Evolutionary conservation across 2,888 invertebrate genomes (phyloP).

Genomic region (Pheosia tremula): DNA sequence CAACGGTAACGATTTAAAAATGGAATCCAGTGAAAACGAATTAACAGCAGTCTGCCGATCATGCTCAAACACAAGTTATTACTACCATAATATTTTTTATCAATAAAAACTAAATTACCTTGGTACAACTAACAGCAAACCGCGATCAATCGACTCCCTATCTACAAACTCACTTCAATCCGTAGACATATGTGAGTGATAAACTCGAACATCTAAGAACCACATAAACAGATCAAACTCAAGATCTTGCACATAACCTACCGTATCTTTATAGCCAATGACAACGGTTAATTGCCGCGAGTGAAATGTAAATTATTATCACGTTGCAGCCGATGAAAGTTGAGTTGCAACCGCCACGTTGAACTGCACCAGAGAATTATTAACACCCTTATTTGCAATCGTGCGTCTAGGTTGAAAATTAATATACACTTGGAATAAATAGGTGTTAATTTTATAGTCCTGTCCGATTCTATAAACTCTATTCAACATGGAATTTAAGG

Average conservation of each 20-base stretch:
- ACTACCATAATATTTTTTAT: too few relatives aligned
- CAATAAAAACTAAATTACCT: too few relatives aligned
- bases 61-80: too few relatives aligned
- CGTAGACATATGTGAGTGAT: constrained; percentile 37
- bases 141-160: too few relatives aligned
- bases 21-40: too few relatives aligned
- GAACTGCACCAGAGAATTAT: background rate
- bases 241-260: constrained; percentile 36
- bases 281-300: constrained; percentile 30
- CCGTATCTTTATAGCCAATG: constrained; percentile 35
- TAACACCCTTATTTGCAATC: background rate
- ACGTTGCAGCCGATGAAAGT: background rate
- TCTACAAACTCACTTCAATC: constrained; percentile 7
- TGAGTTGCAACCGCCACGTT: background rate
- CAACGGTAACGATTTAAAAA: too few relatives aligned
- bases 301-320: constrained; percentile 22
- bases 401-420: background rate
- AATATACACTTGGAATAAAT: too few relatives aligned
- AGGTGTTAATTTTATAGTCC: too few relatives aligned
- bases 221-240: constrained; percentile 35
- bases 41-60: too few relatives aligned
- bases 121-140: background rate
- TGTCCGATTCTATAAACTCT: too few relatives aligned
- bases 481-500: too few relatives aligned
- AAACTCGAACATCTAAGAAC: constrained; percentile 32